A percentile compares a stretch with the other conserved stretches of the same genome.
Evolutionary conservation across 2,113 vertebrate species (phyloP).

Genomic region (Scatophagus argus): DNA sequence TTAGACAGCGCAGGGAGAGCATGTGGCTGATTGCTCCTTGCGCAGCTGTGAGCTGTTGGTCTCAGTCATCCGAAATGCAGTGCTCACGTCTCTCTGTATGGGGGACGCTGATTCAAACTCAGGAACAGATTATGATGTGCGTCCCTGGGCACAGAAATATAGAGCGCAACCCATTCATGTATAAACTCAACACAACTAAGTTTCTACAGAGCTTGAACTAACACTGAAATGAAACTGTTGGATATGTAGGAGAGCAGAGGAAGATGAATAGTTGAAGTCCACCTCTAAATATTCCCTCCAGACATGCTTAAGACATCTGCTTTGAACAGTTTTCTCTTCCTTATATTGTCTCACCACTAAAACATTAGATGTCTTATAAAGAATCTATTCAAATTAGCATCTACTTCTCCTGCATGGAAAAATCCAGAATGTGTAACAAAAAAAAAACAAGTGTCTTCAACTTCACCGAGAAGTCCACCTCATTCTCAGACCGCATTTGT

Average conservation of each 20-base stretch:
- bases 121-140: background rate
- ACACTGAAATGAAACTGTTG: background rate
- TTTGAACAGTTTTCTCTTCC: background rate
- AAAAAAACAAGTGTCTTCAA: no score
- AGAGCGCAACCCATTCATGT: background rate
- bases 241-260: background rate
- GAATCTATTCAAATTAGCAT: no score
- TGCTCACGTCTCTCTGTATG: background rate
- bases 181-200: background rate
- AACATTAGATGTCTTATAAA: no score
- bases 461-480: background rate
- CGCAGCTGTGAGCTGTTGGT: background rate
- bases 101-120: background rate
- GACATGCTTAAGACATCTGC: background rate
- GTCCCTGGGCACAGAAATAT: background rate
- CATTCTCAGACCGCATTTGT: background rate
- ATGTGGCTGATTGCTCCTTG: background rate
- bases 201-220: background rate
- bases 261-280: background rate
- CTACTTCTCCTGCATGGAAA: background rate
- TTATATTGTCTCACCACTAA: no score
- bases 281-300: background rate
- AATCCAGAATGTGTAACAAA: background rate
- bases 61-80: background rate
- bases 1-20: constrained; percentile 11